A percentile compares a stretch with the other conserved stretches of the same genome.
Evolutionary conservation across 37 sponge, comb jelly and placozoan genomes (phyloP).

Genomic region (Tethya wilhelma): DNA sequence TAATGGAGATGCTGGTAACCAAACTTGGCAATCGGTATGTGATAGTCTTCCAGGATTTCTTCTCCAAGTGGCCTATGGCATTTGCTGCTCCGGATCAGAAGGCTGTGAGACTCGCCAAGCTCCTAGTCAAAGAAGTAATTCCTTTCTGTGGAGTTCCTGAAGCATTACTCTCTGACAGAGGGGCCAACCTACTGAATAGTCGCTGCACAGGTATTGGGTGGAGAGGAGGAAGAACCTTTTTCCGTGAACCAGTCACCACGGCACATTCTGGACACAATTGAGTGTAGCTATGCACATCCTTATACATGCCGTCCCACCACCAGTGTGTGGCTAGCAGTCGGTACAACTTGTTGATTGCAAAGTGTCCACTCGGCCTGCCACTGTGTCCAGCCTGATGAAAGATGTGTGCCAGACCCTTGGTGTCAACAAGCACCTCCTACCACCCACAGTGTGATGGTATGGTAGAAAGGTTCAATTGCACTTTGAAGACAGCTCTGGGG

Average conservation of each 20-base stretch:
- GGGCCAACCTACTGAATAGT: constrained; percentile 40
- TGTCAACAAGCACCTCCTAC: constrained; percentile 35
- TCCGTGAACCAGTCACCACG: no score
- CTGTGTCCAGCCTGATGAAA: constrained; percentile 43
- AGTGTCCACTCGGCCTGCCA: constrained; percentile 38
- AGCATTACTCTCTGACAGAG: constrained; percentile 53
- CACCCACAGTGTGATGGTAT: background rate
- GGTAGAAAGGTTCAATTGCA: background rate
- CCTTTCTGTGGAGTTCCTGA: constrained; percentile 56
- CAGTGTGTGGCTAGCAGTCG: constrained; percentile 13
- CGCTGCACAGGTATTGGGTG: constrained; percentile 21
- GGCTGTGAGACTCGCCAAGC: constrained; percentile 9
- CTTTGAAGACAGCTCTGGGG: constrained; percentile 28
- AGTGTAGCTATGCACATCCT: constrained; percentile 10
- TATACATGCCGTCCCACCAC: constrained; percentile 45
- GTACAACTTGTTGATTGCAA: constrained; percentile 19
- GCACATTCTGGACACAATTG: no score
- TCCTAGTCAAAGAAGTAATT: constrained; percentile 41
- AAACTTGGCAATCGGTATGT: constrained; percentile 42
- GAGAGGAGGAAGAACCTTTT: no score
- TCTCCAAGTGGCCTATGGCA: constrained; percentile 18
- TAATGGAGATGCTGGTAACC: constrained; percentile 39
- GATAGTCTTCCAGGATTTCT: constrained; percentile 58
- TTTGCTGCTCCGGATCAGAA: constrained; percentile 48
- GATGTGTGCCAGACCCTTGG: constrained; percentile 38